A percentile compares a stretch with the other conserved stretches of the same genome.
phyloP scores from a whole-genome alignment of 2,888 invertebrate genomes.

The Halocaridina rubra region DNA sequence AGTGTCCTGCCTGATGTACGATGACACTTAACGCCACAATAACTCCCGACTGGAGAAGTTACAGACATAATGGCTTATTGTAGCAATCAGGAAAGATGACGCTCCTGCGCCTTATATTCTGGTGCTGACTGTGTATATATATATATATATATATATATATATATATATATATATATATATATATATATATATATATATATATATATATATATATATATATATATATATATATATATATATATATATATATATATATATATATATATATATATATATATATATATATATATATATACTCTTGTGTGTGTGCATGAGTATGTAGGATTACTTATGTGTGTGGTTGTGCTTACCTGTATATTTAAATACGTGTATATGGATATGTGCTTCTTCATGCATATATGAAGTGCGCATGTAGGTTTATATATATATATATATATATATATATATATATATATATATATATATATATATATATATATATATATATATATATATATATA shows the following conservation, averaged over 20 bases:
- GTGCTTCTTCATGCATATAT: background rate
- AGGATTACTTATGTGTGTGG: background rate
- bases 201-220: background rate
- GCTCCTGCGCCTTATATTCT: too few relatives aligned
- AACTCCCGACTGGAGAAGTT: too few relatives aligned
- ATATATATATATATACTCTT: background rate
- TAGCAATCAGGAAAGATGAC: too few relatives aligned
- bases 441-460: background rate
- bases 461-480: background rate
- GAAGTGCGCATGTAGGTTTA: background rate
- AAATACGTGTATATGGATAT: background rate
- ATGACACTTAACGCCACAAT: too few relatives aligned
- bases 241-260: background rate
- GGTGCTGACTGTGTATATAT: too few relatives aligned
- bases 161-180: background rate
- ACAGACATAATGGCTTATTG: too few relatives aligned
- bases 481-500: background rate
- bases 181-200: background rate
- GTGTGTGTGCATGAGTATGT: background rate
- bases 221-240: background rate
- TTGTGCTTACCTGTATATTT: background rate
- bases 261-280: background rate
- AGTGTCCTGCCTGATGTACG: background rate
- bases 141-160: background rate
- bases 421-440: background rate